Evolutionary conservation across 2,113 vertebrate genomes (phyloP).

Genomic region (Callipepla californica): DNA sequence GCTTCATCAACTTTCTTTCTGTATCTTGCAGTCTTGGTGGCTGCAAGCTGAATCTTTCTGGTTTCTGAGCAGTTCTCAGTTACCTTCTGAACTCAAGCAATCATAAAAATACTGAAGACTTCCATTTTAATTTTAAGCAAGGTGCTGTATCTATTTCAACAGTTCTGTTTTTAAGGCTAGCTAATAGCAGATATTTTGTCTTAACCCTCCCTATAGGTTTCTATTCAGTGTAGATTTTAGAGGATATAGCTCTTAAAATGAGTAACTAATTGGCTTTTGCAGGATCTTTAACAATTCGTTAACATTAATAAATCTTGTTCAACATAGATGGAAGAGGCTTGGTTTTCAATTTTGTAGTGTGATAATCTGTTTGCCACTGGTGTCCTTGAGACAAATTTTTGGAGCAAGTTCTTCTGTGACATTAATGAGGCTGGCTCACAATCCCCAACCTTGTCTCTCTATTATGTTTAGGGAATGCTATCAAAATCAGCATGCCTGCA

Average conservation of each 20-base stretch:
- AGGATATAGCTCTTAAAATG: not conserved
- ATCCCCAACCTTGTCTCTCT: not conserved
- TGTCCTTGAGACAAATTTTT: not conserved
- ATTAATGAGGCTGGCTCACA: not conserved
- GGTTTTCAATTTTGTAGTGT: not conserved
- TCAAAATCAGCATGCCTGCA: not conserved
- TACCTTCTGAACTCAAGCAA: not conserved
- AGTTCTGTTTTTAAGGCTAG: not conserved
- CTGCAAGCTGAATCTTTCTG: not conserved
- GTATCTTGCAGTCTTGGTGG: not conserved
- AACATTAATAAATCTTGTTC: not conserved
- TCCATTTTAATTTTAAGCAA: not conserved
- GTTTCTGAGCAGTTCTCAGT: not conserved
- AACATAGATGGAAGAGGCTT: not conserved
- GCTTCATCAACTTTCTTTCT: not conserved
- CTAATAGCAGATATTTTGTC: not conserved
- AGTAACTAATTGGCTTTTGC: not conserved
- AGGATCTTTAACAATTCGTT: not conserved
- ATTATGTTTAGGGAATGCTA: not conserved
- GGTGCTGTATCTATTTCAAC: not conserved
- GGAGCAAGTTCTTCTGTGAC: not conserved
- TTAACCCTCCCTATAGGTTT: not conserved
- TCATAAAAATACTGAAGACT: not conserved
- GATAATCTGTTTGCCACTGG: not conserved
- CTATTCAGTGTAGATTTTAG: not conserved